Evolutionary conservation across 2,888 invertebrate species (phyloP).

Genomic region (Eupithecia abbreviata): DNA sequence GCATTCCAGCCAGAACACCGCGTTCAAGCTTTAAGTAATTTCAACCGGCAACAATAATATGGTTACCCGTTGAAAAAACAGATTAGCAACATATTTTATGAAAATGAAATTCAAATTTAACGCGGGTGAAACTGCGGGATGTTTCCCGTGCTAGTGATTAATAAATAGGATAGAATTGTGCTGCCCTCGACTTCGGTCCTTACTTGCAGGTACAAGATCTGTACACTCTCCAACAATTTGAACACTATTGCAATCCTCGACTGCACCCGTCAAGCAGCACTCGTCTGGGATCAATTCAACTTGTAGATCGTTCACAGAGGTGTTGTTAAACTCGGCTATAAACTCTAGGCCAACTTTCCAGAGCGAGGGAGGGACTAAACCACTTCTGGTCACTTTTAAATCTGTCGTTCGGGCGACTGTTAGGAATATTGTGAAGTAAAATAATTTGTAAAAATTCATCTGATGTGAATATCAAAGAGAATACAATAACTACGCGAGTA

Average conservation of each 20-base stretch:
- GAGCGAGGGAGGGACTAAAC: slow-evolving; percentile 49
- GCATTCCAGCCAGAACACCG: no score
- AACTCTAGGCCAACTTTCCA: slow-evolving; percentile 61
- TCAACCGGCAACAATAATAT: no score
- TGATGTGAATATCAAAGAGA: slow-evolving; percentile 43
- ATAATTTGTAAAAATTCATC: slow-evolving; percentile 68
- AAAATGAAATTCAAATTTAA: no score
- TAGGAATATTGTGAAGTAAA: slow-evolving; percentile 57
- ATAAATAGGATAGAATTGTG: no score
- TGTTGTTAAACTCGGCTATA: slow-evolving; percentile 61
- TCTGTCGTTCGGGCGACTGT: slow-evolving; percentile 35
- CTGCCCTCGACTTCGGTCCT: background rate
- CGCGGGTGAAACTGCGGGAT: no score
- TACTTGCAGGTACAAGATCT: slow-evolving; percentile 60
- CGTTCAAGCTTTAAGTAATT: no score
- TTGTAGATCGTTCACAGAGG: slow-evolving; percentile 54
- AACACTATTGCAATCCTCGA: slow-evolving; percentile 60
- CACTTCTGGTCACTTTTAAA: slow-evolving; percentile 49
- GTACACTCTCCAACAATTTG: slow-evolving; percentile 59
- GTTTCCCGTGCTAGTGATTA: no score
- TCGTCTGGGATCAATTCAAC: slow-evolving; percentile 62
- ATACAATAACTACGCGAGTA: background rate
- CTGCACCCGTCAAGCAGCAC: slow-evolving; percentile 61
- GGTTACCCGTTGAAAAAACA: no score
- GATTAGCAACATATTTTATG: no score